phyloP scores from a whole-genome alignment of 2,113 vertebrate genomes.

The Oreamnos americanus region DNA sequence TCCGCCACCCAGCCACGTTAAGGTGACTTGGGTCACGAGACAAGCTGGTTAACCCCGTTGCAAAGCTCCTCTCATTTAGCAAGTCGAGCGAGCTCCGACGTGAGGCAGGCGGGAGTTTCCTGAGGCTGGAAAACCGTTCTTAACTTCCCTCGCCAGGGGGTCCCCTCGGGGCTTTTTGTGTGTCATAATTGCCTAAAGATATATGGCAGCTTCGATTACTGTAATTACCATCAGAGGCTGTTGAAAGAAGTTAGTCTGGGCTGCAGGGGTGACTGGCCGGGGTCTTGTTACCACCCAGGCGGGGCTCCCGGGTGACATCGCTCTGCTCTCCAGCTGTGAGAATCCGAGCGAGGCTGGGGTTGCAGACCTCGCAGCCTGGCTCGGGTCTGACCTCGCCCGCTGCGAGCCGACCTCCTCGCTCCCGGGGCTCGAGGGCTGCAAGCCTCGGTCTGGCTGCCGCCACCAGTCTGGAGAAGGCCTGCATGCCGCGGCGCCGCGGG shows the following conservation, averaged over 20 bases:
- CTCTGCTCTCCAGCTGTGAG: constrained; percentile 51
- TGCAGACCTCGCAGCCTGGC: not conserved
- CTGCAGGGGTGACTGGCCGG: constrained; percentile 77
- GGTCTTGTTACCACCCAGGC: constrained; percentile 88
- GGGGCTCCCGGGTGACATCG: constrained; percentile 71
- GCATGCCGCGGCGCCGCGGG: not conserved
- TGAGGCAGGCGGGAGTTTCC: constrained; percentile 81
- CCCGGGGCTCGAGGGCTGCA: rapidly evolving
- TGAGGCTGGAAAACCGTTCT: constrained; percentile 84
- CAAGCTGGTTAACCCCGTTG: constrained; percentile 76
- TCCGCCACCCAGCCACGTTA: constrained; percentile 64
- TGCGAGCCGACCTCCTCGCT: constrained; percentile 57
- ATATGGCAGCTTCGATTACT: constrained; percentile 96
- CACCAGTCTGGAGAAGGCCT: not conserved
- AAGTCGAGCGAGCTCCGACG: constrained; percentile 71
- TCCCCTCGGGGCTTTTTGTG: constrained; percentile 87
- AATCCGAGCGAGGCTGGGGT: not conserved
- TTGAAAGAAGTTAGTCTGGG: constrained; percentile 86
- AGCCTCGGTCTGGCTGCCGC: not conserved
- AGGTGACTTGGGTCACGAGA: constrained; percentile 80
- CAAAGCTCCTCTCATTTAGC: constrained; percentile 74
- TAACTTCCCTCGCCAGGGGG: constrained; percentile 88
- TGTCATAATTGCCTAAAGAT: constrained; percentile 92
- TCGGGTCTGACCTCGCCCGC: constrained; percentile 11
- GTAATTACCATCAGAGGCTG: constrained; percentile 94